Base-by-base conservation (phyloP, 2,113 vertebrate species). In the Coreoperca whiteheadi region DNA sequence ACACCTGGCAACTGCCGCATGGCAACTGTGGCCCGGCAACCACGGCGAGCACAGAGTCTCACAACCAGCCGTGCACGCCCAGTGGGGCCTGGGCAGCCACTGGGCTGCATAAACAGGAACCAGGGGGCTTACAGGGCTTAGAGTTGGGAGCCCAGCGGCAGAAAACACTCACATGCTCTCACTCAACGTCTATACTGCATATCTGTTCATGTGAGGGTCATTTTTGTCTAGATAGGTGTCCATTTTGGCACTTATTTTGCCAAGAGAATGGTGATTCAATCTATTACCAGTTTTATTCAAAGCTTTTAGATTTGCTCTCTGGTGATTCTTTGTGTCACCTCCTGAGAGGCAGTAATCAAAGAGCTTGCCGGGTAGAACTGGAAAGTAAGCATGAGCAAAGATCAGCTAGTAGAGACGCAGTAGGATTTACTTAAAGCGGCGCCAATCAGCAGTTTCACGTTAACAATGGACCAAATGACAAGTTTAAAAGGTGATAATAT, bases 11-110 rank as follows among this genome's bases (percentile, higher is more conserved):
- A 88, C 87, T 16, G 39, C 71, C 12, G 18, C 84, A 60, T 82
- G 65, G 85, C 77, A 86, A 89, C 89, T 41, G 89, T 83, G 73
- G 61, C 90, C 66, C 73, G 34, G 88, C 84, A 90, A 89, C 89
- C 63, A 9, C 28, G 59, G 81, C 75, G 59, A 79, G 80, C 34
- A n/a, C 70, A 60, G 83, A 91, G 85, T 87, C 82, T 34, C 32
- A 80, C 82, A 70, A 72, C 43, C 81, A 78, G 61, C 67, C 65
- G 43, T 16, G 66, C 43, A 20, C 73, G 28, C 74, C 80, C 84
- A 78, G 70, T 11, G 83, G 74, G 83, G 73, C 77, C 61, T 28
- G 77, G 30, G 53, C n/a, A n/a, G n/a, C 73, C 67, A 16, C 74
- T 46, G 64, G 54, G 75, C 72, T 68, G 66, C 79, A 77, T 66